These are phyloP conservation scores for Eumerus sabulonum DNA, from an alignment of 2,888 invertebrate species.

Conservation along the genomic window DNA sequence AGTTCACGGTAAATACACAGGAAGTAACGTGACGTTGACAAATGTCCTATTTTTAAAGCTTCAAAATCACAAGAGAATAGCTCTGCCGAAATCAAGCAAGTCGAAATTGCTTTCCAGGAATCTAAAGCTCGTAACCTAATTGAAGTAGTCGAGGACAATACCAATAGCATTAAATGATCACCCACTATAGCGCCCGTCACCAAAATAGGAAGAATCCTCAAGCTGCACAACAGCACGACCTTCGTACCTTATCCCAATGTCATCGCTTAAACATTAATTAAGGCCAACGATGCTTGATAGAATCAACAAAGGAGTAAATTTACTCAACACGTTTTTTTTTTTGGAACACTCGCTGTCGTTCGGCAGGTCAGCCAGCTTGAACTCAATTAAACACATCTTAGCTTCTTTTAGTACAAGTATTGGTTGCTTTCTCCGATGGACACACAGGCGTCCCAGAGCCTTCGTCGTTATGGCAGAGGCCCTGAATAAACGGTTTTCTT, in stretches of 20 bases:
- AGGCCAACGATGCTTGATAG: constrained; percentile 67
- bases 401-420: constrained; percentile 45
- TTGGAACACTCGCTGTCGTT: constrained; percentile 30
- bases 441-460: neutral
- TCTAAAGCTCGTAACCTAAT: constrained; percentile 3
- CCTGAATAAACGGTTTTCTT: too few relatives aligned
- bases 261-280: constrained; percentile 67
- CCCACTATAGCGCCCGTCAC: too few relatives aligned
- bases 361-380: constrained; percentile 66
- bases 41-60: constrained; percentile 42
- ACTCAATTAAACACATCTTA: constrained; percentile 69
- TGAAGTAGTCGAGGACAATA: constrained; percentile 7
- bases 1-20: too few relatives aligned
- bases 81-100: constrained; percentile 24
- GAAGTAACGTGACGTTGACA: constrained; percentile 34
- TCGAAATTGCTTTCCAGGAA: too few relatives aligned
- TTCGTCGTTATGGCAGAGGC: neutral
- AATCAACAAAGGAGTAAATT: constrained; percentile 65
- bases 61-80: constrained; percentile 33
- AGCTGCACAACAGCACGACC: neutral
- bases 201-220: too few relatives aligned
- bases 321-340: constrained; percentile 50
- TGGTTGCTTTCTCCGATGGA: neutral
- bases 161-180: neutral
- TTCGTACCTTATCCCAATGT: constrained; percentile 62